Conservation (phyloP, 2,888 invertebrate species). For the Athripsodes cinereus region DNA sequence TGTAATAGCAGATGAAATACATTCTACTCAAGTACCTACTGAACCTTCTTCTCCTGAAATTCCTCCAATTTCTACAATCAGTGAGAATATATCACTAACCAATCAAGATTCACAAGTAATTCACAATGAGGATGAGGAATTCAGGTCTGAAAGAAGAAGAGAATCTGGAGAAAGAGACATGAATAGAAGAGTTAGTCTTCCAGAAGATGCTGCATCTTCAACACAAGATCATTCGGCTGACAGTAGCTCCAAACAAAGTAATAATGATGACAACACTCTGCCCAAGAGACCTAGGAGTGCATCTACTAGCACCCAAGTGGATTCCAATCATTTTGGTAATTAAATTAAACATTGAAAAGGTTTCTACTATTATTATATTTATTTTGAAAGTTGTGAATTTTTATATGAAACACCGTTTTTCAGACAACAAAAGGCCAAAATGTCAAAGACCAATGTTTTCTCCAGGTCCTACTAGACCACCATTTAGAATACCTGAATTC, state of each 20-base stretch:
- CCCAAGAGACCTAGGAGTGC: constrained; percentile 71
- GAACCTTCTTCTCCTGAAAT: constrained; percentile 50
- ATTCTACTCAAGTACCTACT: constrained; percentile 32
- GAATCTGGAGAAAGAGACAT: constrained; percentile 46
- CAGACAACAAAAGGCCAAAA: constrained; percentile 54
- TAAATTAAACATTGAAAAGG: too few relatives aligned
- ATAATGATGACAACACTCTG: constrained; percentile 45
- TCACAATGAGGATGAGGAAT: constrained; percentile 34
- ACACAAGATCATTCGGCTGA: constrained; percentile 38
- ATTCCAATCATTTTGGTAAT: constrained; percentile 78
- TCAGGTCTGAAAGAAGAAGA: constrained; percentile 19
- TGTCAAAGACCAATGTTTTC: constrained; percentile 87
- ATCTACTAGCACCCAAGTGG: constrained; percentile 77
- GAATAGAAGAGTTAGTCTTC: constrained; percentile 55
- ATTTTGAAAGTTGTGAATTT: too few relatives aligned
- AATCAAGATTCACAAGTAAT: constrained; percentile 39
- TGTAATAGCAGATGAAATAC: constrained; percentile 30
- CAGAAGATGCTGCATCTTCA: constrained; percentile 41
- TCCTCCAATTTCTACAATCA: constrained; percentile 66
- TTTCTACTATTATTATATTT: too few relatives aligned
- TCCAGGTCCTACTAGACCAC: constrained; percentile 86
- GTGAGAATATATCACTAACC: constrained; percentile 59
- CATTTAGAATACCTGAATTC: constrained; percentile 98
- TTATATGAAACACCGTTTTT: neutral
- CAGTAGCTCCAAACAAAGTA: constrained; percentile 25